phyloP scores from a whole-genome alignment of 2,113 vertebrate species.

The Prionailurus bengalensis region DNA sequence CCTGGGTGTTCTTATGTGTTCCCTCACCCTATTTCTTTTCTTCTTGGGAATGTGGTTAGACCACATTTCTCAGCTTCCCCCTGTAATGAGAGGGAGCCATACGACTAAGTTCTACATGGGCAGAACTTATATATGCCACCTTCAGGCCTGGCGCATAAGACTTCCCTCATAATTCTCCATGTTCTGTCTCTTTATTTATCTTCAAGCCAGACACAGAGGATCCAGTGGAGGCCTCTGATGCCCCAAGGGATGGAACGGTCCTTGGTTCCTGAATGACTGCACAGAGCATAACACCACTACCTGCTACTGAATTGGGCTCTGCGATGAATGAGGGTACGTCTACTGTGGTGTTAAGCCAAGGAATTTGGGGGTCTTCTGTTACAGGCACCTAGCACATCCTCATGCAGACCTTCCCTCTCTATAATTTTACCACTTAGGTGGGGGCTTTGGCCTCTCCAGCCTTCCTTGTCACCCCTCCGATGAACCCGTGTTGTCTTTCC shows the following conservation, averaged over 20 bases:
- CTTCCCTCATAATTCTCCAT: neutral
- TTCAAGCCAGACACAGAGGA: neutral
- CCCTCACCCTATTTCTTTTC: neutral
- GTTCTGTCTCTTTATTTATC: neutral
- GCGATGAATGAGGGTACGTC: neutral
- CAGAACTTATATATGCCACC: neutral
- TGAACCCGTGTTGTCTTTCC: slow-evolving; percentile 11
- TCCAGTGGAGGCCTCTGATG: neutral
- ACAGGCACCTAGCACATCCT: neutral
- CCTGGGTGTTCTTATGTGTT: neutral
- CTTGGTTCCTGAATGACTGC: neutral
- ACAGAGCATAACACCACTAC: neutral
- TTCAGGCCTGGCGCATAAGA: neutral
- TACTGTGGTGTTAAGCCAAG: neutral
- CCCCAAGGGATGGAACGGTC: neutral
- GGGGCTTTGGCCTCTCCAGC: neutral
- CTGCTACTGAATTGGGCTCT: neutral
- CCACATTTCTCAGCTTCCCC: neutral
- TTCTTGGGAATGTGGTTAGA: neutral
- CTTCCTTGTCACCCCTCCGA: neutral
- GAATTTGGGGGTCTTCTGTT: neutral
- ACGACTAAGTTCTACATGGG: neutral
- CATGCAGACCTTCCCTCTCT: neutral
- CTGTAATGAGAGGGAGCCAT: too few relatives aligned
- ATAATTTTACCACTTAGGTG: neutral